Evolutionary conservation across 2,797 vertebrate genomes (phyloP).

Genomic region (Sebastes variabilis): DNA sequence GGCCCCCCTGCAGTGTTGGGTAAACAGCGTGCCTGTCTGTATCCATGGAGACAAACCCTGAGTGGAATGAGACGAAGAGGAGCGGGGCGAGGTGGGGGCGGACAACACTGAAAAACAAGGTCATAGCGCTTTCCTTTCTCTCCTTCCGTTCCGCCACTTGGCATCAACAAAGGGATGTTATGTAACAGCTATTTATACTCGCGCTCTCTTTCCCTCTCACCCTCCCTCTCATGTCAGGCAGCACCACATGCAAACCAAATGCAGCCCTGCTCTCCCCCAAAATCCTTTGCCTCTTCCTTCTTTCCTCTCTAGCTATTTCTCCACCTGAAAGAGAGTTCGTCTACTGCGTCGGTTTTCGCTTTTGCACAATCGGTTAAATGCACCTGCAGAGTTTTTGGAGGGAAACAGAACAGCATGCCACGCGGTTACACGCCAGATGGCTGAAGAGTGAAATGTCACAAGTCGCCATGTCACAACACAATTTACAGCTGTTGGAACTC

Average conservation of each 20-base stretch:
- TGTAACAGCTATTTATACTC: constrained; percentile 98
- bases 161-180: constrained; percentile 94
- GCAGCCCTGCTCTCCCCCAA: constrained; percentile 81
- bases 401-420: constrained; percentile 19
- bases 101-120: constrained; percentile 88
- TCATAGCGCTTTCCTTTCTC: constrained; percentile 87
- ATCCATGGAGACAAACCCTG: constrained; percentile 77
- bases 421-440: constrained; percentile 29
- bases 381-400: constrained; percentile 21
- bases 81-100: constrained; percentile 64
- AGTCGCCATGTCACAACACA: constrained; percentile 41
- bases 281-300: neutral
- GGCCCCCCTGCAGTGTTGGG: constrained; percentile 65
- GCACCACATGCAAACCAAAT: constrained; percentile 83
- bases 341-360: neutral
- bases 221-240: constrained; percentile 80
- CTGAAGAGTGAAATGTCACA: constrained; percentile 45
- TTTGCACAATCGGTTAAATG: neutral
- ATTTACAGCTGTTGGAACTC: constrained; percentile 31
- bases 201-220: constrained; percentile 63
- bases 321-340: neutral
- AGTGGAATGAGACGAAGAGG: constrained; percentile 70
- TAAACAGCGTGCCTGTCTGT: constrained; percentile 78
- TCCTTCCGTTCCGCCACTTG: constrained; percentile 82
- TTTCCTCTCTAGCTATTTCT: neutral